Conservation (phyloP, 2,113 vertebrate species). For the Echinops telfairi region DNA sequence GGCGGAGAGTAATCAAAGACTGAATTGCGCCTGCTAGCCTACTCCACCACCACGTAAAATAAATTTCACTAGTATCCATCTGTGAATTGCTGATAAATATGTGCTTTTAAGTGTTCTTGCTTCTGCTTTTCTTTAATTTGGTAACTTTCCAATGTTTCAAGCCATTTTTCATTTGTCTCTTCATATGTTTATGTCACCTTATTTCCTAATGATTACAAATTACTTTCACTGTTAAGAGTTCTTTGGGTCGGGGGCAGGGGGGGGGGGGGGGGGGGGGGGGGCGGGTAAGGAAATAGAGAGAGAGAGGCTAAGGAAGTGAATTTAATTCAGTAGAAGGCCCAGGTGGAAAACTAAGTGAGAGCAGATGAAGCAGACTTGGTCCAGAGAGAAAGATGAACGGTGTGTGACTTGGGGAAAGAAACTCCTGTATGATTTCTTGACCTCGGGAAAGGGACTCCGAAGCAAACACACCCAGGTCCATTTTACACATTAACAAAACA, state of each 20-base stretch:
- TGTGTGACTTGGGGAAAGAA: not conserved
- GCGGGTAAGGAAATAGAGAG: not conserved
- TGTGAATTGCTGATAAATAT: not conserved
- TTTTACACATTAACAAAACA: not conserved
- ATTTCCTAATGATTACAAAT: not conserved
- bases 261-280: too few relatives aligned
- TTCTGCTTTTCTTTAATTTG: not conserved
- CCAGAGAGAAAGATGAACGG: not conserved
- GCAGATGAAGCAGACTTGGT: not conserved
- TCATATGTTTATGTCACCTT: not conserved
- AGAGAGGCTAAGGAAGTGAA: not conserved
- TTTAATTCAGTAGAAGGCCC: not conserved
- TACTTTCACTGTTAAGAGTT: not conserved
- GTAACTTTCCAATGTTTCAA: not conserved
- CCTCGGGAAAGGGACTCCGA: not conserved
- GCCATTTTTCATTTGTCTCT: not conserved
- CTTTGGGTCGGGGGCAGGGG: not conserved
- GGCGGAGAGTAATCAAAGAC: too few relatives aligned
- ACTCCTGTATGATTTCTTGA: not conserved
- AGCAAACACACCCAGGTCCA: not conserved
- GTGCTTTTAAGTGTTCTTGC: not conserved
- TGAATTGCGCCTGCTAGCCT: too few relatives aligned
- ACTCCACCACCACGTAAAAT: not conserved
- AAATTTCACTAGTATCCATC: not conserved
- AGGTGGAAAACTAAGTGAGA: not conserved